Conservation (phyloP, 2,113 vertebrate species). For the Hyla sarda region DNA sequence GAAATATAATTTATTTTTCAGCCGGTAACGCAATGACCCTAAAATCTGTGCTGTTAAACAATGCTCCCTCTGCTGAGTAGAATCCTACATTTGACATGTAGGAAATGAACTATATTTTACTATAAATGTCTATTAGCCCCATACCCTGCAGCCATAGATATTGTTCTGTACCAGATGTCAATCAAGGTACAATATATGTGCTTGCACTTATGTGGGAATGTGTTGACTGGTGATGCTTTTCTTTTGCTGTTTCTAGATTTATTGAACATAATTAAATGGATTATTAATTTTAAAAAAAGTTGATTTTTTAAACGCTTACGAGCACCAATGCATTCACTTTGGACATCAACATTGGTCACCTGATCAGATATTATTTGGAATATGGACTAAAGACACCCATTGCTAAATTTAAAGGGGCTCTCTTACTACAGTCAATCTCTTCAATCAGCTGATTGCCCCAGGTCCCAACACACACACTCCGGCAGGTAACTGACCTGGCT, state of each 20-base stretch:
- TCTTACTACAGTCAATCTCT: too few species aligned
- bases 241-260: background rate
- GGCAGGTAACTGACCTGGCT: too few species aligned
- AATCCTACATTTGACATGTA: background rate
- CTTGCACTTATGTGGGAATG: background rate
- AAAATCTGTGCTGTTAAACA: background rate
- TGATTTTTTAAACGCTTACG: too few species aligned
- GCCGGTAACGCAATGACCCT: background rate
- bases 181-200: background rate
- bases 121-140: background rate
- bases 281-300: background rate
- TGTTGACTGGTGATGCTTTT: background rate
- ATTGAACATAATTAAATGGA: background rate
- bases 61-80: background rate
- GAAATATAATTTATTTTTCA: conserved; percentile 5
- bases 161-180: background rate
- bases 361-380: background rate
- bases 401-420: background rate
- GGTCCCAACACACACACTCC: too few species aligned
- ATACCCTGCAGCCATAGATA: background rate
- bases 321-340: too few species aligned
- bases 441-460: too few species aligned
- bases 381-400: background rate
- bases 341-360: background rate
- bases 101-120: background rate